Evolutionary conservation across 1,140 invertebrate genomes (phyloP).

Genomic region (Lepidotrigona ventralis): DNA sequence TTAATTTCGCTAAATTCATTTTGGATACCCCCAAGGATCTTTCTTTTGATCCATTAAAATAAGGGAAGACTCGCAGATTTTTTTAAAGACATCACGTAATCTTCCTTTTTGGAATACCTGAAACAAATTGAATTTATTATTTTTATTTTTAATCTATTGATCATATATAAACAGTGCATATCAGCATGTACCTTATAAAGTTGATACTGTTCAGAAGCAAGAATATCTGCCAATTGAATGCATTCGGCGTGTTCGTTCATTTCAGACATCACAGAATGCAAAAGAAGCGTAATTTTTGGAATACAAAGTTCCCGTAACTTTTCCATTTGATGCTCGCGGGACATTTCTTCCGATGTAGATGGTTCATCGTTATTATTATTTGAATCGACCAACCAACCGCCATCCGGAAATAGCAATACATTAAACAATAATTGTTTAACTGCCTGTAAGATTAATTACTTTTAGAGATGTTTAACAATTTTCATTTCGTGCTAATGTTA

Average conservation of each 20-base stretch:
- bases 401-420: constrained; percentile 92
- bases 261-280: constrained; percentile 89
- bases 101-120: constrained; percentile 88
- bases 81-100: constrained; percentile 87
- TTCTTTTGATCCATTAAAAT: constrained; percentile 86
- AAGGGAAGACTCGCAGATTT: constrained; percentile 89
- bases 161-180: neutral
- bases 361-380: constrained; percentile 77
- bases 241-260: constrained; percentile 89
- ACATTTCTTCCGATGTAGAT: constrained; percentile 76
- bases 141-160: neutral
- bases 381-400: constrained; percentile 93
- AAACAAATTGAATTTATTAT: constrained; percentile 35
- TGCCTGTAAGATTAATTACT: constrained; percentile 78
- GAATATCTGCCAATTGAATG: constrained; percentile 88
- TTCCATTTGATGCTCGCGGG: constrained; percentile 85
- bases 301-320: constrained; percentile 90
- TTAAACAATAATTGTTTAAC: constrained; percentile 92
- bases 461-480: neutral
- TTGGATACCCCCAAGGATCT: constrained; percentile 85
- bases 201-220: constrained; percentile 88
- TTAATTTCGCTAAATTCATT: constrained; percentile 58
- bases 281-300: constrained; percentile 89
- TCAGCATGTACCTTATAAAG: constrained; percentile 84
- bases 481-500: neutral